A percentile compares a stretch with the other conserved stretches of the same genome.
Conservation (phyloP, 2,113 vertebrate genomes). For the Cariama cristata region DNA sequence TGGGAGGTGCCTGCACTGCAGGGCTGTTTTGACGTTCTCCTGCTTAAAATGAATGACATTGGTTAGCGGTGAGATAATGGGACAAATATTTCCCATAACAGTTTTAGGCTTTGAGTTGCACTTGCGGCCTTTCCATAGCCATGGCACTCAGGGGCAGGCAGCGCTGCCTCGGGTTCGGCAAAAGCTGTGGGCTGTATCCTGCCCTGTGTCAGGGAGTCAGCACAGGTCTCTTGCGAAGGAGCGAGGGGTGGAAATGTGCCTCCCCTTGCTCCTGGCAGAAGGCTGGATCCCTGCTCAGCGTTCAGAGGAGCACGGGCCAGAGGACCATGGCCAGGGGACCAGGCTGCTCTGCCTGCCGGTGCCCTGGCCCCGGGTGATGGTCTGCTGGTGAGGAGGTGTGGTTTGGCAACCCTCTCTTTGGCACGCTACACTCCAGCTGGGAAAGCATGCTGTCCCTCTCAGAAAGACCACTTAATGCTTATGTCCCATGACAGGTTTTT, state of each 20-base stretch:
- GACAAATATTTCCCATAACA: neutral
- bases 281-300: neutral
- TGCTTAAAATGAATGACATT: constrained; percentile 51
- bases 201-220: fast-evolving
- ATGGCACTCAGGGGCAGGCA: neutral
- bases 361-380: neutral
- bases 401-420: neutral
- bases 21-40: constrained; percentile 16
- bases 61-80: constrained; percentile 23
- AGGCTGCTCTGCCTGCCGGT: neutral
- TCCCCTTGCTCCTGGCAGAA: fast-evolving
- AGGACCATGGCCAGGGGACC: neutral
- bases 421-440: neutral
- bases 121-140: neutral
- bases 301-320: fast-evolving
- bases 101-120: neutral
- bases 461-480: neutral
- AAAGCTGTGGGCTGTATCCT: neutral
- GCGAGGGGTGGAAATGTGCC: fast-evolving
- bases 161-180: fast-evolving
- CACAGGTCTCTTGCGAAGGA: neutral
- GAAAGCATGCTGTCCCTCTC: neutral
- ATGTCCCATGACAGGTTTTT: fast-evolving
- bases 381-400: neutral
- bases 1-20: neutral